Evolutionary conservation across 2,888 invertebrate species (phyloP).

Genomic region (Hirtodrosophila cameraria): DNA sequence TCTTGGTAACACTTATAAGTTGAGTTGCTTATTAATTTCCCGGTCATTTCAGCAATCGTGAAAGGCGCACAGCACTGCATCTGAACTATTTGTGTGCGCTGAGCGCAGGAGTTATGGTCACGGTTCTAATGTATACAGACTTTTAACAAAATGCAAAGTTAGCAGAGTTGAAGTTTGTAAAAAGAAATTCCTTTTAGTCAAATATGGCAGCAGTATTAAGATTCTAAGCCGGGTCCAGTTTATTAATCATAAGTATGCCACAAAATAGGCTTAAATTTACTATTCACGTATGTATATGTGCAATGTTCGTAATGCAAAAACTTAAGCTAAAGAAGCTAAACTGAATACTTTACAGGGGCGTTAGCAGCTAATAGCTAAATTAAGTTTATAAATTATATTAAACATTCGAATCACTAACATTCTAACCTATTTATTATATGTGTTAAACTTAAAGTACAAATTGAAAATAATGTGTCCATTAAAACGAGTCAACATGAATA

Average conservation of each 20-base stretch:
- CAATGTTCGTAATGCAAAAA: conserved; percentile 50
- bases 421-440: conserved; percentile 15
- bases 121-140: conserved; percentile 82
- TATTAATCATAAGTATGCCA: not conserved
- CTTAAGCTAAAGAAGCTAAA: conserved; percentile 32
- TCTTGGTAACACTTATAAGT: not conserved
- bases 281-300: conserved; percentile 36
- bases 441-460: conserved; percentile 46
- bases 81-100: conserved; percentile 85
- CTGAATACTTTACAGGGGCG: conserved; percentile 2
- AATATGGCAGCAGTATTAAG: conserved; percentile 52
- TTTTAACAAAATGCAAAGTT: conserved; percentile 27
- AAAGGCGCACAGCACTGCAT: conserved; percentile 81
- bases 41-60: conserved; percentile 70
- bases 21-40: not conserved
- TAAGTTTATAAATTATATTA: conserved; percentile 33
- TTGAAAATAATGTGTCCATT: conserved; percentile 17
- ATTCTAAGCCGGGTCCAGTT: conserved; percentile 21
- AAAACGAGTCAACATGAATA: conserved; percentile 3
- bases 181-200: conserved; percentile 31
- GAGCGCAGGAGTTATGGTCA: conserved; percentile 84
- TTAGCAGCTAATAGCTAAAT: conserved; percentile 35
- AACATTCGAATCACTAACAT: conserved; percentile 11
- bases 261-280: conserved; percentile 13
- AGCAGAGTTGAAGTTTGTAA: too few species aligned